Percentiles rank a stretch among this genome's conserved stretches.
Conservation (phyloP, 2,797 vertebrate species). For the Kryptolebias ocellatus region DNA sequence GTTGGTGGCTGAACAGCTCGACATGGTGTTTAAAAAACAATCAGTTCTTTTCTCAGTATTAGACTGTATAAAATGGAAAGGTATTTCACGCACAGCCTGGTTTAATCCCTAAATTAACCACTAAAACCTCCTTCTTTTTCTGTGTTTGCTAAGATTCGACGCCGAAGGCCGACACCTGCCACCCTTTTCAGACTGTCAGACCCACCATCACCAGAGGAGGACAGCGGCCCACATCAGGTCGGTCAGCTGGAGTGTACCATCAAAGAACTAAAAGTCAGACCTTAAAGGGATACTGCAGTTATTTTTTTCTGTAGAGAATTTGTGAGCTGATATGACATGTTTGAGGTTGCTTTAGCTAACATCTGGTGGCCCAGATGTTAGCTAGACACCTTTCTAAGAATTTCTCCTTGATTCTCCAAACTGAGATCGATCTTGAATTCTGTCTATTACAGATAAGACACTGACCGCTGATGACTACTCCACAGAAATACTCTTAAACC, state of each 20-base stretch:
- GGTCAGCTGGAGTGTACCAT: neutral
- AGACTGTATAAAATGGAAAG: neutral
- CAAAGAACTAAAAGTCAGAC: neutral
- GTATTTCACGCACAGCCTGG: neutral
- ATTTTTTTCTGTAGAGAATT: neutral
- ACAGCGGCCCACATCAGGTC: conserved; percentile 85
- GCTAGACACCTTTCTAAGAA: too few relatives aligned
- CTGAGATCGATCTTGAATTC: too few relatives aligned
- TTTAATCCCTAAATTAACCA: conserved; percentile 3
- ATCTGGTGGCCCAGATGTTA: too few relatives aligned
- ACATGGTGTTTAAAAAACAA: neutral
- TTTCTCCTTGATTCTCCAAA: too few relatives aligned
- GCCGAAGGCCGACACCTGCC: conserved; percentile 92
- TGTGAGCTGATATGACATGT: neutral
- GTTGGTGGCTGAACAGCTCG: neutral
- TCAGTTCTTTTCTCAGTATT: neutral
- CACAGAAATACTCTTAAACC: too few relatives aligned
- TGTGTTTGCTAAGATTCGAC: conserved; percentile 85
- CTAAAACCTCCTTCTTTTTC: neutral
- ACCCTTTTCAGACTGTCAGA: conserved; percentile 93
- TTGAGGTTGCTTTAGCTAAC: neutral
- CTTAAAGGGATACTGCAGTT: neutral
- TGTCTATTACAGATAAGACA: too few relatives aligned
- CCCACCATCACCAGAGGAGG: conserved; percentile 91
- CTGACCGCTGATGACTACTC: too few relatives aligned